Base-by-base conservation (phyloP, 1,140 invertebrate genomes). In the Zaprionus davidi region DNA sequence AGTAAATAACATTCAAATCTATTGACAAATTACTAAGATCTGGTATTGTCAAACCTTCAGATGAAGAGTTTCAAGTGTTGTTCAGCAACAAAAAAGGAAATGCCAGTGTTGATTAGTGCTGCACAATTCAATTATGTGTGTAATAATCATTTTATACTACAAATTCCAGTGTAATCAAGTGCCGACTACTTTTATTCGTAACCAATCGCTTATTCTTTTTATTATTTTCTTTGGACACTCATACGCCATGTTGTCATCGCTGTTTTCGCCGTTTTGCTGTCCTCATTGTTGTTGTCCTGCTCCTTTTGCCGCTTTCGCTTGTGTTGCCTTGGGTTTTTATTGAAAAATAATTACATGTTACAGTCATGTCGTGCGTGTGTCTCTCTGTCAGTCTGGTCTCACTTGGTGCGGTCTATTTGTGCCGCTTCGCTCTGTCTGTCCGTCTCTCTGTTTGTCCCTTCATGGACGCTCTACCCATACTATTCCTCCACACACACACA, bases 261-360 rank as follows among this genome's bases (percentile, higher is more conserved):
- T 69, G 73, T 73, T 62, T 71, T 79, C 56, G 41, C 41, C 65
- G 77, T 59, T 72, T 72, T 63, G 57, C 55, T 66, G 59, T 41
- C 44, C 73, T 70, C 51, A 46, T 68, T 58, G 59, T 65, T 44
- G 34, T 57, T 46, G 20, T 11, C 38, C 38, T 69, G 49, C 51
- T 71, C 58, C 41, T 73, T 58, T 34, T 71, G 69, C 34, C 63
- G 78, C 78, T 81, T 76, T 51, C 31, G 69, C 55, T 69, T 64
- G 76, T 80, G 71, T 76, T 91, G 87, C 74, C 80, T 88, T 87
- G 82, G 82, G 87, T 83, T 90, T 83, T 90, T 91, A 90, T 90
- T 90, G 87, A 91, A 90, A 91, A 87, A 91, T 90, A 90, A 90
- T 90, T 90, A 91, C 87, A 90, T 90, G 87, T 83, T 91, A 87